Percentiles rank a stretch among this genome's conserved stretches.
Evolutionary conservation across 2,888 invertebrate genomes (phyloP).

Genomic region (Drosophila mulleri): DNA sequence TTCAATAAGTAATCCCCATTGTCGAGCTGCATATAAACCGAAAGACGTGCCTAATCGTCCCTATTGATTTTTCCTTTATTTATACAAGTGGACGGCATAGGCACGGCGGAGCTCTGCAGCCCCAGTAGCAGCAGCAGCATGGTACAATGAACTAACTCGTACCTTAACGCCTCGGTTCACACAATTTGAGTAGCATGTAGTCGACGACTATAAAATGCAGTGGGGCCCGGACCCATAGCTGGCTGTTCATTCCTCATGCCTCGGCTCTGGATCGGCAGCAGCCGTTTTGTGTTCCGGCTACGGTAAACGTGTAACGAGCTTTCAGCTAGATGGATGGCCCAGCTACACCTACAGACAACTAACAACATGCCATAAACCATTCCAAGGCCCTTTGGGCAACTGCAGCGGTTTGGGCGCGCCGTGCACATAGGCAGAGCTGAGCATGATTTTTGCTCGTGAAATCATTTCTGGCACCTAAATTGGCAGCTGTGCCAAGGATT

Average conservation of each 20-base stretch:
- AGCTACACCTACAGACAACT: slow-evolving; percentile 63
- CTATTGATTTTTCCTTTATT: slow-evolving; percentile 78
- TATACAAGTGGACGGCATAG: slow-evolving; percentile 55
- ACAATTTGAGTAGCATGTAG: slow-evolving; percentile 79
- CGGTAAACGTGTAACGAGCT: slow-evolving; percentile 74
- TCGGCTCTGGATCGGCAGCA: slow-evolving; percentile 32
- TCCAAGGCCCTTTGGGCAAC: slow-evolving; percentile 40
- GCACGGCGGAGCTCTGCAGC: neutral
- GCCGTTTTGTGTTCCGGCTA: slow-evolving; percentile 66
- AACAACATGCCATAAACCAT: slow-evolving; percentile 74
- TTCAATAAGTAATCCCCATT: slow-evolving; percentile 33
- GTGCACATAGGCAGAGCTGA: slow-evolving; percentile 36
- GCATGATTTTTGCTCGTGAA: slow-evolving; percentile 80
- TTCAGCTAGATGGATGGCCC: slow-evolving; percentile 72
- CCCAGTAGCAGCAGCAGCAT: slow-evolving; percentile 47
- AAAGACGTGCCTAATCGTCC: slow-evolving; percentile 81
- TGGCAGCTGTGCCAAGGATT: slow-evolving; percentile 53
- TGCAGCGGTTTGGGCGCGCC: slow-evolving; percentile 12
- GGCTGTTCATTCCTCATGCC: slow-evolving; percentile 1
- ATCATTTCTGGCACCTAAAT: slow-evolving; percentile 66
- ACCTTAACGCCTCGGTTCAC: slow-evolving; percentile 81
- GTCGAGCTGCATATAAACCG: slow-evolving; percentile 66
- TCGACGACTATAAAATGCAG: slow-evolving; percentile 75
- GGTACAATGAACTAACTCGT: slow-evolving; percentile 81
- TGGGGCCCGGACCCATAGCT: slow-evolving; percentile 27